Percentiles rank a stretch among this genome's conserved stretches.
Conservation (phyloP, 1,140 invertebrate species). For the Ephestia elutella region DNA sequence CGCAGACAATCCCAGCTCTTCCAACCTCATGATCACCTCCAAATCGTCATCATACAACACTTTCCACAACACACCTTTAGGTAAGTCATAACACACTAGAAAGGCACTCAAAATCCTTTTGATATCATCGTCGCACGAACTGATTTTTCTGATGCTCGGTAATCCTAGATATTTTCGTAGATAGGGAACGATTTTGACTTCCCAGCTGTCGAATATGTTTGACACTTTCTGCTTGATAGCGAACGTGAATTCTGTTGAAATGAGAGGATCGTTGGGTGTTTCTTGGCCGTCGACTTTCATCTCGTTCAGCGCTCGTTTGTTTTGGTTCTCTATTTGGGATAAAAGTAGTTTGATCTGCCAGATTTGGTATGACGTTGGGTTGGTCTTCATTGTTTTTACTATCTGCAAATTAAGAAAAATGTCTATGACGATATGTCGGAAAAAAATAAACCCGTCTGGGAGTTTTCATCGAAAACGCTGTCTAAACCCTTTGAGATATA, state of each 20-base stretch:
- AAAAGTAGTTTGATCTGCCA: slow-evolving; percentile 81
- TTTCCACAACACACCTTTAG: slow-evolving; percentile 57
- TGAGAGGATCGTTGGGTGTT: slow-evolving; percentile 39
- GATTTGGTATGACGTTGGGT: slow-evolving; percentile 73
- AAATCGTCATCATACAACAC: slow-evolving; percentile 42
- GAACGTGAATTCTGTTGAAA: slow-evolving; percentile 59
- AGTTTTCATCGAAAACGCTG: too few relatives aligned
- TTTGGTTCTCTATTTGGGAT: slow-evolving; percentile 64
- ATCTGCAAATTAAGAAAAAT: slow-evolving; percentile 60
- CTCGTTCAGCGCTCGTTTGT: slow-evolving; percentile 25
- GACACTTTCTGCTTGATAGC: slow-evolving; percentile 76
- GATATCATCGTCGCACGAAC: slow-evolving; percentile 34
- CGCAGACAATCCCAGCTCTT: slow-evolving; percentile 39
- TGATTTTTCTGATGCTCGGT: slow-evolving; percentile 37
- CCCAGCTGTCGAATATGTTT: slow-evolving; percentile 75
- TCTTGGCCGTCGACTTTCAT: slow-evolving; percentile 48
- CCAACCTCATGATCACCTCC: slow-evolving; percentile 46
- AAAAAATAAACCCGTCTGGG: too few relatives aligned
- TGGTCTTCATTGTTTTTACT: slow-evolving; percentile 60
- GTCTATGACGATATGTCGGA: too few relatives aligned
- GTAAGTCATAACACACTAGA: slow-evolving; percentile 78
- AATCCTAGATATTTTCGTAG: slow-evolving; percentile 70
- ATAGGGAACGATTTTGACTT: slow-evolving; percentile 64
- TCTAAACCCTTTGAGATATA: too few relatives aligned
- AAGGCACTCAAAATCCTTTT: slow-evolving; percentile 74